Percentiles rank a stretch among this genome's conserved stretches.
Evolutionary conservation across 2,797 vertebrate species (phyloP).

Genomic region (Perodicticus potto): DNA sequence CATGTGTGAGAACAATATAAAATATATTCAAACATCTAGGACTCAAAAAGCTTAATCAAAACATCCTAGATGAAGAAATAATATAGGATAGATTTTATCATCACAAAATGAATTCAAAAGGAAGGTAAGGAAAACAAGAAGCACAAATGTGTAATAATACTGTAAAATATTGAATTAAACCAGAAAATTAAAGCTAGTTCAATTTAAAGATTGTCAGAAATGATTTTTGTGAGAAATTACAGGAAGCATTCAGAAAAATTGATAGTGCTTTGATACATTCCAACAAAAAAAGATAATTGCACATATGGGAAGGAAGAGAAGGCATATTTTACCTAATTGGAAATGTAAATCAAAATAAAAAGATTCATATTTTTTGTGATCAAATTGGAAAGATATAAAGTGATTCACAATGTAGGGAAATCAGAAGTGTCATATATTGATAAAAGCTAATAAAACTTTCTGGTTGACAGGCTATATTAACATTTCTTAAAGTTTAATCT

Average conservation of each 20-base stretch:
- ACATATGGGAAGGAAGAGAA: background rate
- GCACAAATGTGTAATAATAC: background rate
- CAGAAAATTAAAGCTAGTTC: background rate
- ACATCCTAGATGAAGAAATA: background rate
- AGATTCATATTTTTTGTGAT: background rate
- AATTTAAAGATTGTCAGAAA: background rate
- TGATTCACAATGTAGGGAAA: background rate
- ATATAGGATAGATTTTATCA: background rate
- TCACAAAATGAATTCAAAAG: background rate
- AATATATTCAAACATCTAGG: background rate
- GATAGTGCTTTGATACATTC: background rate
- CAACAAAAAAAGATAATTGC: background rate
- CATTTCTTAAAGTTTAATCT: background rate
- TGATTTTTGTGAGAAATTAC: background rate
- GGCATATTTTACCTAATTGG: background rate
- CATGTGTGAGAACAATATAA: background rate
- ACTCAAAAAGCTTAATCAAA: background rate
- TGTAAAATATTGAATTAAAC: background rate
- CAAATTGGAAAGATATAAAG: background rate
- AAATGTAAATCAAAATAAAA: background rate
- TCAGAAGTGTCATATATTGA: background rate
- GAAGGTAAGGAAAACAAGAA: background rate
- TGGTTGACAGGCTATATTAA: background rate
- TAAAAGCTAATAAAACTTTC: background rate
- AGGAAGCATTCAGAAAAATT: background rate